Base-by-base conservation (phyloP, 2,888 invertebrate genomes). In the Ochropleura plecta region DNA sequence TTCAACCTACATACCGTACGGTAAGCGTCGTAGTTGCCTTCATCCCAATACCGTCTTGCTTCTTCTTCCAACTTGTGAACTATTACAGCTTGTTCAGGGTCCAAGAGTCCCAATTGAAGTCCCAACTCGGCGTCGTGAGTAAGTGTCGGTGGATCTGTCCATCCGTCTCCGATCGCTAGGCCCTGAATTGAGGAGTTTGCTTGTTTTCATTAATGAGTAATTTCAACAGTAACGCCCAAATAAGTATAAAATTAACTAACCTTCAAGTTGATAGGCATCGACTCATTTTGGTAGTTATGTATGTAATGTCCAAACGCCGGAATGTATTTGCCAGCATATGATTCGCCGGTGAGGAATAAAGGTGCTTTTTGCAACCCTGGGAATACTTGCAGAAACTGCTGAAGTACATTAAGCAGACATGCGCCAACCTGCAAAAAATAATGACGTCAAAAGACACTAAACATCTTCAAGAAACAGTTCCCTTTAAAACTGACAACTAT, bases 291-390 rank as follows among this genome's bases (percentile, higher is more conserved):
- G 14, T 75, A 75, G 12, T 65, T 72, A 60, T 77, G 82, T 76
- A 91, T 86, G 55, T 86, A 84, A 55, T 86, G 75, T 42, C 75
- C 51, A 80, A 73, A 91, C 0, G 97, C 95, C 1, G 97, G 92
- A 40, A 94, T 92, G 74, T 92, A 92, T 86, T 93, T 93, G 97
- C 30, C 30, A 30, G 30, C 30, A 30, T 30, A 30, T 30, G 30
- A 30, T 30, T 30, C 30, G 30, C 30, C 30, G 4, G 81, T 93
- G 0, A 97, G 62, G 16, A 76, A 81, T 20, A 76, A 95, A 42
- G 96, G 96, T 82, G 95, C 95, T 16, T 44, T 42, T 74, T 42
- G 92, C 40, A 96, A 90, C 66, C 96, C 94, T 1, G 96, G 94
- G 88, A 97, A 97, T 14, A 73, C 76, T 73, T 18, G 12, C 30